Evolutionary conservation across 2,888 invertebrate species (phyloP), one percentile per base, ranked within the genome.

Genomic region (Diadegma fenestrale): DNA sequence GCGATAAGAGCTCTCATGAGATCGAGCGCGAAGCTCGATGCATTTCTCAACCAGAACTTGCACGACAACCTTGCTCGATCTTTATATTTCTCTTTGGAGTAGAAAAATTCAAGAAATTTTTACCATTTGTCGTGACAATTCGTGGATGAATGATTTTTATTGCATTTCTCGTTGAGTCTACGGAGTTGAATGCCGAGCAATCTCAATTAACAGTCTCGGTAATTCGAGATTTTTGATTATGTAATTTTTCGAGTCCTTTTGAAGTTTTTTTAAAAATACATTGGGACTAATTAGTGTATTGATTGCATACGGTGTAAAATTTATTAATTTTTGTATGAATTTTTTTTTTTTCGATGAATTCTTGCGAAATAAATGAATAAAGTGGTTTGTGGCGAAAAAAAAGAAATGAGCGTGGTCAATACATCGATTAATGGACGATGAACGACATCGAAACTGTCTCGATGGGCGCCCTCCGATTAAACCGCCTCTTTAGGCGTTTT

Each of bases 391-490:
- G 19, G 66, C 26, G 12, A 26, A 14, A 26, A n/a, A 19, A 75
- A 78, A 48, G 10, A 43, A 69, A 48, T 19, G 26, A 30, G 4
- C 61, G 22, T 73, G 54, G 85, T 76, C 78, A 71, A 33, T 19
- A 75, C 58, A 68, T 73, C 71, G 75, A 82, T 85, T 82, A 85
- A 85, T 82, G 48, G 45, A 71, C 41, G 58, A 82, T 85, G 76
- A 76, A 71, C 66, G 64, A 80, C 71, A 33, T 45, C 41, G 26
- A 78, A 61, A 37, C 33, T 71, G 26, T 73, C 71, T 48, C 43
- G 37, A 58, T 58, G 41, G 17, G 33, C 8, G 30, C 66, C 66
- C 30, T 54, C 10, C 43, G n/a, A 63, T 71, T 71, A 19, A 41
- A 54, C 75, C 64, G 30, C 48, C 68, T 68, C 80, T 66, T 72